Evolutionary conservation across 2,113 vertebrate species (phyloP).

Genomic region (Pelecanoides urinatrix): DNA sequence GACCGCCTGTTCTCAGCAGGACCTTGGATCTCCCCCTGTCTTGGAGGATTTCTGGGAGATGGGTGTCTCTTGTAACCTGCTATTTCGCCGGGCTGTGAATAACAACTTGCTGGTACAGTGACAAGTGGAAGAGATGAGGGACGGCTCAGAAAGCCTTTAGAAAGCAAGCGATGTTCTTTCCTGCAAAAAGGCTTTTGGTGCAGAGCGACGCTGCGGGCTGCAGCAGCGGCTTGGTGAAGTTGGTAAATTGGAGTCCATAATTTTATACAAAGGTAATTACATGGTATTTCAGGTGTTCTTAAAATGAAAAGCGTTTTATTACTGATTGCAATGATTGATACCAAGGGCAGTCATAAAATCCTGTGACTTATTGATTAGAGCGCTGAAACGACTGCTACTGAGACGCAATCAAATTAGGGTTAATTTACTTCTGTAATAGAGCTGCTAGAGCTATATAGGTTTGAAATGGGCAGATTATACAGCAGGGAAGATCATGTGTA

Average conservation of each 20-base stretch:
- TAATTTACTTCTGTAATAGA: conserved; percentile 22
- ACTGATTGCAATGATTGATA: not conserved
- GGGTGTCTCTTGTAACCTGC: not conserved
- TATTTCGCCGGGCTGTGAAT: not conserved
- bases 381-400: not conserved
- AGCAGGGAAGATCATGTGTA: not conserved
- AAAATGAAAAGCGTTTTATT: not conserved
- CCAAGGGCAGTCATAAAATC: not conserved
- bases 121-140: not conserved
- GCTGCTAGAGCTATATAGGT: not conserved
- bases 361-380: conserved; percentile 30
- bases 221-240: not conserved
- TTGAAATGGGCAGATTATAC: not conserved
- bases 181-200: not conserved
- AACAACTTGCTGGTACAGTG: not conserved
- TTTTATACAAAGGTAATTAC: not conserved
- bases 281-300: not conserved
- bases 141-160: not conserved
- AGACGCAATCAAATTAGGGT: conserved; percentile 29
- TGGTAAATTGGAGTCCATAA: not conserved
- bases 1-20: not conserved
- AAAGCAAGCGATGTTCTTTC: not conserved
- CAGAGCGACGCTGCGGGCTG: accelerated
- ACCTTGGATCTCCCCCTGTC: not conserved
- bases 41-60: not conserved